Evolutionary conservation across 1,140 invertebrate genomes (phyloP), one percentile per base, ranked within the genome.

Genomic region (Pseudobourletiella spinata): DNA sequence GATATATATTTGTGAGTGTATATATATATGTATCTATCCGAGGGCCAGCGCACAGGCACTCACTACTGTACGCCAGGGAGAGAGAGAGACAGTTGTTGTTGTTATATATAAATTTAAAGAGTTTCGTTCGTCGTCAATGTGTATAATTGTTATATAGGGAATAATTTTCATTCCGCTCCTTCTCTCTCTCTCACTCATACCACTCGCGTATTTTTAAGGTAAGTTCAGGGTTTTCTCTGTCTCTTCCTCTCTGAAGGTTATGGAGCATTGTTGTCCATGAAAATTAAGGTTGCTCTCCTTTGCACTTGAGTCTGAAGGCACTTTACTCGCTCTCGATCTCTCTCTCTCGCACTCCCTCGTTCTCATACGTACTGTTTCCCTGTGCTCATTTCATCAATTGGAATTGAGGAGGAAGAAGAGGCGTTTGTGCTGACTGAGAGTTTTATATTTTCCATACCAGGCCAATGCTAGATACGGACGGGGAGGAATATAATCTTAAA

Each of bases 251-350:
- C 32, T n/a, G 32, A 39, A 39, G 32, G 32, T 39, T 39, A 39
- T 39, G 32, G 32, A 39, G 32, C 32, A 48, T 48, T 48, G 46
- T 48, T 48, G 46, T 48, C 46, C 46, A 48, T 48, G 46, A 48
- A 48, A 48, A 48, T 48, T 48, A 48, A 48, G 46, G 46, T 48
- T 25, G 16, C 24, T 48, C 46, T 48, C 46, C 8, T 48, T 48
- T 48, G 46, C 46, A 48, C 46, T 48, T 48, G 46, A 48, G 46
- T 48, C 46, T 48, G 46, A 48, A 48, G 46, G 46, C 24, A 25
- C 24, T 48, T 6, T 48, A 11, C n/a, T n/a, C n/a, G n/a, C n/a
- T n/a, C n/a, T n/a, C n/a, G n/a, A n/a, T n/a, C n/a, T n/a, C n/a
- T n/a, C n/a, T n/a, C n/a, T n/a, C n/a, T n/a, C n/a, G n/a, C n/a